Conservation (phyloP, 2,113 vertebrate species). For the Oreochromis niloticus region DNA sequence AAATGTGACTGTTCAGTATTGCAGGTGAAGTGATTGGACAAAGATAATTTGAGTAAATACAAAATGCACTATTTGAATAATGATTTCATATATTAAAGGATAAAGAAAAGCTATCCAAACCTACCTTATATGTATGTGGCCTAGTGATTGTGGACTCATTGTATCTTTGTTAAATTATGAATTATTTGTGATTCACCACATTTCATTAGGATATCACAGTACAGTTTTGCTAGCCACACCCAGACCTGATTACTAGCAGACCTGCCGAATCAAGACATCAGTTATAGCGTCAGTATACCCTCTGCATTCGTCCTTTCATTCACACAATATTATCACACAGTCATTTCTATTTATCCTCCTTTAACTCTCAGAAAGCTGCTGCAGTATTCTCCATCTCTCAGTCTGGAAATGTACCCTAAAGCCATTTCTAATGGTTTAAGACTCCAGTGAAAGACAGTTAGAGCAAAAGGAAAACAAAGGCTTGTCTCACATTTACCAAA, state of each 20-base stretch:
- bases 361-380: not conserved
- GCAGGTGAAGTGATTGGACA: not conserved
- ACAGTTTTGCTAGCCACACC: not conserved
- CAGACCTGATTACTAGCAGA: not conserved
- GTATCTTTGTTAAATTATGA: not conserved
- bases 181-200: not conserved
- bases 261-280: not conserved
- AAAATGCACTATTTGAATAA: not conserved
- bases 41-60: not conserved
- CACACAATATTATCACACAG: not conserved
- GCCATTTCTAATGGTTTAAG: not conserved
- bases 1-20: not conserved
- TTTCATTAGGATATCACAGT: not conserved
- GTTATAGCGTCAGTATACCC: not conserved
- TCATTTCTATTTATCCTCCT: not conserved
- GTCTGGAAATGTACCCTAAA: not conserved
- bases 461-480: not conserved
- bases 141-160: not conserved
- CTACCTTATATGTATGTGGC: not conserved
- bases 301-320: not conserved
- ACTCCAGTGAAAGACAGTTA: not conserved
- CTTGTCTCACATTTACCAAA: not conserved
- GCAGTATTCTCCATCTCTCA: not conserved
- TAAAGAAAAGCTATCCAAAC: not conserved
- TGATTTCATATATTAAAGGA: not conserved